Evolutionary conservation across 2,113 vertebrate species (phyloP).

Genomic region (Uropsilus gracilis): DNA sequence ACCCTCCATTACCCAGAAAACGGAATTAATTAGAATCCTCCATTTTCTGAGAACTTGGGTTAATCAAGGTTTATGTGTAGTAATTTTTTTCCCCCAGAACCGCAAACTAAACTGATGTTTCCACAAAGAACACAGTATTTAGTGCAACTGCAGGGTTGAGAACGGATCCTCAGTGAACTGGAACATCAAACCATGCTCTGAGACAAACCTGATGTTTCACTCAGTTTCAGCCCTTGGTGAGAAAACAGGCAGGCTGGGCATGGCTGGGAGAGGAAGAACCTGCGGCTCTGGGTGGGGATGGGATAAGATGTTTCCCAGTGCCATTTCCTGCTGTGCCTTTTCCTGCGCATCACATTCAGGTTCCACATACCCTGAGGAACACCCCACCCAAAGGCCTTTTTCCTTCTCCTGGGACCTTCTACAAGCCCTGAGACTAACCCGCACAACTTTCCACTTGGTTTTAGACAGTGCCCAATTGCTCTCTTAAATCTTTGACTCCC

Average conservation of each 20-base stretch:
- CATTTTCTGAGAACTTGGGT: conserved; percentile 53
- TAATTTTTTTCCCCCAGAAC: neutral
- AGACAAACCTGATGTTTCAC: conserved; percentile 67
- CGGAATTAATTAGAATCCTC: conserved; percentile 60
- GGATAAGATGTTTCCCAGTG: neutral
- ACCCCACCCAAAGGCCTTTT: neutral
- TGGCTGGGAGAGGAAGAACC: neutral
- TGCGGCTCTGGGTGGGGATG: neutral
- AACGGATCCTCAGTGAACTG: conserved; percentile 42
- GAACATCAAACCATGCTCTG: conserved; percentile 49
- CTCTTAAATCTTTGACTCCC: conserved; percentile 12
- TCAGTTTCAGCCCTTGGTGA: neutral
- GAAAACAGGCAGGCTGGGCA: neutral
- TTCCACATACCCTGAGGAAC: neutral
- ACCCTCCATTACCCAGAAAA: conserved; percentile 36
- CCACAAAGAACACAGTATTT: conserved; percentile 50
- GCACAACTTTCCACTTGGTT: neutral
- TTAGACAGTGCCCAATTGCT: neutral
- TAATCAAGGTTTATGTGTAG: conserved; percentile 56
- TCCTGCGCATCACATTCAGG: neutral
- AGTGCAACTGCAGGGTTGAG: conserved; percentile 2
- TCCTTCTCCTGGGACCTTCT: neutral
- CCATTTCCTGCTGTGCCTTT: neutral
- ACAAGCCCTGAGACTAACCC: neutral
- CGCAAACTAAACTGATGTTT: conserved; percentile 53